These are phyloP conservation scores for Arion vulgaris DNA, from an alignment of 1,140 invertebrate species.

Conservation along the genomic window DNA sequence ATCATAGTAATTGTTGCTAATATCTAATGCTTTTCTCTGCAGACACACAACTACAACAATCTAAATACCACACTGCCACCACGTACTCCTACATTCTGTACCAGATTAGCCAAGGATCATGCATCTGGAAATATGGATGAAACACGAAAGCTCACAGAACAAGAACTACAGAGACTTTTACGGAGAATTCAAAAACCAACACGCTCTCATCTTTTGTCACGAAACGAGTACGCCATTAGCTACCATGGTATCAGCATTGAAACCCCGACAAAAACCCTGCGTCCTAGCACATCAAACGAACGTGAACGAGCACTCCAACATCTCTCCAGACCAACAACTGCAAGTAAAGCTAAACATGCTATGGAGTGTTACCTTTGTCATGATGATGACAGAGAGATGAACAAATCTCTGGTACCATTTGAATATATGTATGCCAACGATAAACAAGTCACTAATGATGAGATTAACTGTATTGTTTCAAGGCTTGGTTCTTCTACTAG, in stretches of 20 bases:
- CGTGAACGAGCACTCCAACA: constrained; percentile 37
- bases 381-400: constrained; percentile 30
- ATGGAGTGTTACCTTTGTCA: constrained; percentile 40
- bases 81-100: constrained; percentile 14
- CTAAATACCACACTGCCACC: constrained; percentile 6
- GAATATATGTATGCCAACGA: constrained; percentile 41
- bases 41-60: constrained; percentile 37
- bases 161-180: constrained; percentile 38
- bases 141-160: constrained; percentile 21
- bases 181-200: constrained; percentile 42
- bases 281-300: constrained; percentile 20
- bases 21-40: not conserved
- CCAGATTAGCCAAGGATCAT: not conserved
- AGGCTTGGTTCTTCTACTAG: constrained; percentile 37
- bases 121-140: not conserved
- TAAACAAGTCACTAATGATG: constrained; percentile 16
- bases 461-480: constrained; percentile 34
- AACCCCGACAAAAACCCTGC: not conserved
- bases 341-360: constrained; percentile 40
- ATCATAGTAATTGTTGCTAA: not conserved
- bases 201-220: not conserved
- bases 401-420: constrained; percentile 40
- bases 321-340: constrained; percentile 45
- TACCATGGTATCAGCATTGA: not conserved
- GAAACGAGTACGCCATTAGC: not conserved